Evolutionary conservation across 2,888 invertebrate species (phyloP).

Genomic region (Agonopterix arenella): DNA sequence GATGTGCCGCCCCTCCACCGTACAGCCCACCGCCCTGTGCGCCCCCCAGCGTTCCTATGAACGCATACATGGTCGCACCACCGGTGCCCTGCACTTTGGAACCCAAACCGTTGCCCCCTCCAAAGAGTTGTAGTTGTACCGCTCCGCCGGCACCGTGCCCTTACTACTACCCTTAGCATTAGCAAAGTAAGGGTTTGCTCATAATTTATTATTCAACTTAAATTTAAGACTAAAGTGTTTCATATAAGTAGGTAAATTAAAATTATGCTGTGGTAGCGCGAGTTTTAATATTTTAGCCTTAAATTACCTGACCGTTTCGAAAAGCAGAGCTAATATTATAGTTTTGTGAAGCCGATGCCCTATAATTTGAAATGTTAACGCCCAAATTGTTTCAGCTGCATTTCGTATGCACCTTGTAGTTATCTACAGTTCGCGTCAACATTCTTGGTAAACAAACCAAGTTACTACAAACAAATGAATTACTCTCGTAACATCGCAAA

Average conservation of each 20-base stretch:
- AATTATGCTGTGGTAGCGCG: no score
- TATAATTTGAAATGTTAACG: slow-evolving; percentile 23
- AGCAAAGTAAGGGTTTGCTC: no score
- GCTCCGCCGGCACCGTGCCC: slow-evolving; percentile 7
- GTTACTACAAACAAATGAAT: no score
- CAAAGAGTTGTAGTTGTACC: slow-evolving; percentile 10
- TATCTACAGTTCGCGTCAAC: neutral
- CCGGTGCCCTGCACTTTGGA: slow-evolving; percentile 57
- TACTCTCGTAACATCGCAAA: no score
- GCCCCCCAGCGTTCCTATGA: slow-evolving; percentile 47
- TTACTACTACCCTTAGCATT: slow-evolving; percentile 6
- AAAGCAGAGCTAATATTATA: no score
- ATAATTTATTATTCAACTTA: no score
- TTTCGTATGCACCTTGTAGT: slow-evolving; percentile 14
- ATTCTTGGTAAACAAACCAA: no score
- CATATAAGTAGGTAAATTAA: neutral
- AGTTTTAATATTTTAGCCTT: no score
- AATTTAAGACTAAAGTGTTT: neutral
- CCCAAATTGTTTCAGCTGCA: slow-evolving; percentile 22
- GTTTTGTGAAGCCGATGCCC: neutral
- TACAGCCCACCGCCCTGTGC: slow-evolving; percentile 9
- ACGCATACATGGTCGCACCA: slow-evolving; percentile 51
- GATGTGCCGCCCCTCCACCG: slow-evolving; percentile 30
- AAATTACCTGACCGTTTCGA: no score
- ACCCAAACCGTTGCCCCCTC: slow-evolving; percentile 42